A percentile compares a stretch with the other conserved stretches of the same genome.
Conservation (phyloP, 2,888 invertebrate genomes). For the Linyphia triangularis region DNA sequence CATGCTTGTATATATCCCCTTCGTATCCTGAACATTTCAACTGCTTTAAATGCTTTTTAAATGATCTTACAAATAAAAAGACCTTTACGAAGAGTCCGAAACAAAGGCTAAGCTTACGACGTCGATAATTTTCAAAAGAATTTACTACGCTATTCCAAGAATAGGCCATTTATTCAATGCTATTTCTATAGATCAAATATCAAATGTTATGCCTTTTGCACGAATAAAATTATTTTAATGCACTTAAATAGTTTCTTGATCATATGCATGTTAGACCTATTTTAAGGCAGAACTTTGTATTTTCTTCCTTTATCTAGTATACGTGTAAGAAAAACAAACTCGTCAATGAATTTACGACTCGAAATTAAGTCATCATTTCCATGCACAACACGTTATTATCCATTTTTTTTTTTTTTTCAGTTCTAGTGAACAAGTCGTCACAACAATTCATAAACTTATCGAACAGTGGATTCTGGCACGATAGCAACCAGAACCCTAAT, state of each 20-base stretch:
- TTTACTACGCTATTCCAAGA: neutral
- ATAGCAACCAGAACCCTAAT: too few relatives aligned
- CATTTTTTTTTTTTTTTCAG: neutral
- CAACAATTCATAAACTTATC: too few relatives aligned
- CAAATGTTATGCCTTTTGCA: conserved; percentile 39
- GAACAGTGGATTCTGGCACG: too few relatives aligned
- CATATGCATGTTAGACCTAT: too few relatives aligned
- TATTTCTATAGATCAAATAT: conserved; percentile 60
- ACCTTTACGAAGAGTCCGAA: too few relatives aligned
- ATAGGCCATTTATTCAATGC: conserved; percentile 38
- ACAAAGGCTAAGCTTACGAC: too few relatives aligned
- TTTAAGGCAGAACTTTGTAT: too few relatives aligned
- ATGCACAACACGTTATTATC: neutral
- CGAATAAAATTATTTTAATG: conserved; percentile 47
- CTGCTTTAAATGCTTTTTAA: too few relatives aligned
- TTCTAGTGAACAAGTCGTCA: neutral
- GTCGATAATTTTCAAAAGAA: too few relatives aligned
- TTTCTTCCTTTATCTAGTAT: too few relatives aligned
- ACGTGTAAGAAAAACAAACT: neutral
- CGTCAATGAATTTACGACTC: neutral
- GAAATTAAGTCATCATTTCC: neutral
- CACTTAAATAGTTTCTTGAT: conserved; percentile 44
- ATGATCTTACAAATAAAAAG: neutral
- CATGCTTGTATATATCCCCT: too few relatives aligned
- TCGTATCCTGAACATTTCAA: too few relatives aligned